Evolutionary conservation across 2,888 invertebrate genomes (phyloP).

Genomic region (Ophion slaviceki): DNA sequence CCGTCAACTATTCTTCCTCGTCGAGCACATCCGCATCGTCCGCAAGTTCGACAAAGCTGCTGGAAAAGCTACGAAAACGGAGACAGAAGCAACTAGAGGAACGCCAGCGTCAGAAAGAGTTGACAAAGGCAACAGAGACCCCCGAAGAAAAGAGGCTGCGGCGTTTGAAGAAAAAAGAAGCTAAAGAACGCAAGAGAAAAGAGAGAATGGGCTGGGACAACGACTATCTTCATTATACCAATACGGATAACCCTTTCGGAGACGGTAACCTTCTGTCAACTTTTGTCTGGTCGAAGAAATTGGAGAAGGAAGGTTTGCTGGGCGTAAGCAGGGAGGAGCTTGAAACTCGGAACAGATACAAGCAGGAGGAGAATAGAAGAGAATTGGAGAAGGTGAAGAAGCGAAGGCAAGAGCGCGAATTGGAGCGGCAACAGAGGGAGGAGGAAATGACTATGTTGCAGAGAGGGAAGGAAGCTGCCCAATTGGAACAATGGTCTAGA

Average conservation of each 20-base stretch:
- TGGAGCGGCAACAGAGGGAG: conserved; percentile 92
- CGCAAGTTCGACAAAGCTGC: conserved; percentile 87
- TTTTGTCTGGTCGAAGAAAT: conserved; percentile 98
- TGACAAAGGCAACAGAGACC: conserved; percentile 95
- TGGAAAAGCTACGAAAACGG: conserved; percentile 90
- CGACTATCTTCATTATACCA: conserved; percentile 98
- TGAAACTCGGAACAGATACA: conserved; percentile 92
- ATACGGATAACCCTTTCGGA: conserved; percentile 99
- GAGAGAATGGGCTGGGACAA: conserved; percentile 99
- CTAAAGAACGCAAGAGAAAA: conserved; percentile 93
- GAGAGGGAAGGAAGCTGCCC: conserved; percentile 94
- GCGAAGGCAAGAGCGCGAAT: conserved; percentile 93
- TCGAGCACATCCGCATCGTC: conserved; percentile 82
- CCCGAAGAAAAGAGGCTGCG: conserved; percentile 96
- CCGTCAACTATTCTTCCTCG: conserved; percentile 70
- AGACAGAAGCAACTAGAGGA: conserved; percentile 88
- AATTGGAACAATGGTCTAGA: conserved; percentile 96
- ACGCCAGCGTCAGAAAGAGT: conserved; percentile 88
- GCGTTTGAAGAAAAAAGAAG: conserved; percentile 94
- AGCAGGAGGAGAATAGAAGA: conserved; percentile 95
- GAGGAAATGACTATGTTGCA: conserved; percentile 94
- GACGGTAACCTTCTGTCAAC: conserved; percentile 97
- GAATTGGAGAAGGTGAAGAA: conserved; percentile 98
- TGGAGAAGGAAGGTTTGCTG: conserved; percentile 95
- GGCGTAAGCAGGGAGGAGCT: conserved; percentile 91